Evolutionary conservation across 92 coral and sea anemone species (phyloP).

Genomic region (Micromussa lordhowensis): DNA sequence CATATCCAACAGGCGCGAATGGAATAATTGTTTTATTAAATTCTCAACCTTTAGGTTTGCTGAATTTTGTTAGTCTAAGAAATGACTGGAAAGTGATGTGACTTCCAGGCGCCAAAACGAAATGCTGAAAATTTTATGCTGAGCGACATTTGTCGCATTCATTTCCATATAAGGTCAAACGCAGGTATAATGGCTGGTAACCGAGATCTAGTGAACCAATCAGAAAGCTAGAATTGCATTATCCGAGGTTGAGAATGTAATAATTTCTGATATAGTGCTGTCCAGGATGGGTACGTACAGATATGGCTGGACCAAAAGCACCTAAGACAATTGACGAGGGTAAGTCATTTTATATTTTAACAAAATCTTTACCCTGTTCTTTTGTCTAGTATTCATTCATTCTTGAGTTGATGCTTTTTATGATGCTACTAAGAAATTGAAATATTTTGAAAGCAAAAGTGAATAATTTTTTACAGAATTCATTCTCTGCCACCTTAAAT

Average conservation of each 20-base stretch:
- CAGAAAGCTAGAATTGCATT: too few relatives aligned
- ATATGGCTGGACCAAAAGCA: slow-evolving; percentile 86
- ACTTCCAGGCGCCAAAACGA: too few relatives aligned
- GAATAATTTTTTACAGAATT: neutral
- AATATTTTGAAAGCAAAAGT: neutral
- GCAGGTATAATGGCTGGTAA: too few relatives aligned
- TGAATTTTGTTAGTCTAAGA: too few relatives aligned
- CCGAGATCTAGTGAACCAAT: too few relatives aligned
- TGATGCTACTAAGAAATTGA: neutral
- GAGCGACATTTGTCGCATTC: too few relatives aligned
- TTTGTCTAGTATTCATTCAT: neutral
- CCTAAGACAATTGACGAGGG: slow-evolving; percentile 67
- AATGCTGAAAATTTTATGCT: too few relatives aligned
- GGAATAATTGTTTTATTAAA: too few relatives aligned
- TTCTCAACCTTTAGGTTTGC: too few relatives aligned
- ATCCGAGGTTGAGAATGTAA: neutral
- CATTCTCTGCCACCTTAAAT: neutral
- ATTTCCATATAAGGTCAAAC: too few relatives aligned
- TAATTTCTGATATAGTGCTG: slow-evolving; percentile 57
- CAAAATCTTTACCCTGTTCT: neutral
- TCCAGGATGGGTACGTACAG: slow-evolving; percentile 89
- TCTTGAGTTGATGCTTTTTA: neutral
- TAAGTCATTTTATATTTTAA: neutral
- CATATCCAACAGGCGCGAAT: too few relatives aligned
- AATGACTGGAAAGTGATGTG: too few relatives aligned